Evolutionary conservation across 2,113 vertebrate genomes (phyloP).

Genomic region (Malurus cyaneus): DNA sequence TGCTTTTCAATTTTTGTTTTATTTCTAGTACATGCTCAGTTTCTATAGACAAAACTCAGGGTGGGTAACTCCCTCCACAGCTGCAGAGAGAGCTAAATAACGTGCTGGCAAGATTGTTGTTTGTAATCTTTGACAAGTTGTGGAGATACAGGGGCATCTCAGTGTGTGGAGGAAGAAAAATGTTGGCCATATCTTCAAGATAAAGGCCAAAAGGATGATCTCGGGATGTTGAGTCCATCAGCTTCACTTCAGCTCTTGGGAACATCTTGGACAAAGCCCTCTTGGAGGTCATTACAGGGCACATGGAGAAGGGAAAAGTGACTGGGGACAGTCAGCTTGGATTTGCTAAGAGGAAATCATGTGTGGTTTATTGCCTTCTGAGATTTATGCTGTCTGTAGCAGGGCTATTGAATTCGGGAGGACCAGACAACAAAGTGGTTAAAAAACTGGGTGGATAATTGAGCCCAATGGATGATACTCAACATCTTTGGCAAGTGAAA

Average conservation of each 20-base stretch:
- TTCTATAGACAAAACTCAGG: neutral
- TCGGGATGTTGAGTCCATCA: neutral
- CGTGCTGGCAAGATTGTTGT: neutral
- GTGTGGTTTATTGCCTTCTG: neutral
- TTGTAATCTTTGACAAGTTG: neutral
- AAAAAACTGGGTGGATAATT: neutral
- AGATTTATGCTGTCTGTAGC: neutral
- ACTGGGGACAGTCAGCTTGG: neutral
- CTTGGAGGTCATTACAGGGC: neutral
- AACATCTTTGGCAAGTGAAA: neutral
- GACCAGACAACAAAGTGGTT: neutral
- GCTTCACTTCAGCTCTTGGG: neutral
- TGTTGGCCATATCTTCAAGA: neutral
- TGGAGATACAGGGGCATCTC: neutral
- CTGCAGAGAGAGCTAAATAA: neutral
- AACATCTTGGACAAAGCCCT: neutral
- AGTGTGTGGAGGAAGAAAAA: neutral
- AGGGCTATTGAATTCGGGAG: neutral
- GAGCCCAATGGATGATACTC: neutral
- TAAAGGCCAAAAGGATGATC: neutral
- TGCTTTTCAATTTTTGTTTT: neutral
- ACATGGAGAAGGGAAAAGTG: neutral
- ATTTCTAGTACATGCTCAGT: neutral
- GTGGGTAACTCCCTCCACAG: accelerated
- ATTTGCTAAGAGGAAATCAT: neutral